Evolutionary conservation across 2,113 vertebrate genomes (phyloP), one percentile per base, ranked within the genome.

Genomic region (Balaeniceps rex): DNA sequence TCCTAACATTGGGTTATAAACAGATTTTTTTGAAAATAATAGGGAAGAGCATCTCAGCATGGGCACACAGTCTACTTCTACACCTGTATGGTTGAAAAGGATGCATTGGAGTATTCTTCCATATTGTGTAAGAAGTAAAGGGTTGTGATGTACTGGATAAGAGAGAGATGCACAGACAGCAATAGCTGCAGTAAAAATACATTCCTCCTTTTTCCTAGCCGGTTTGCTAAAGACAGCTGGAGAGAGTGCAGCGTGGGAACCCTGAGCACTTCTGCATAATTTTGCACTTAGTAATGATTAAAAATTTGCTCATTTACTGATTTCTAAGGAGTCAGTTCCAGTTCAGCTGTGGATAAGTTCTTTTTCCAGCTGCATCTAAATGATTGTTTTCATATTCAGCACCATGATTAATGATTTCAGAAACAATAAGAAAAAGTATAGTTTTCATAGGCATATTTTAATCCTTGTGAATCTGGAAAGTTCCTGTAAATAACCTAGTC

Each of bases 341-440:
- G 71, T 92, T 96, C 96, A 96, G 90, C 96, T 94, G 90, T 78
- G 38, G 44, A 47, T 36, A 93, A 91, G 38, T 87, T 87, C 47
- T 94, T 94, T 95, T 90, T 78, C 79, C 96, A 97, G 96, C 94
- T 96, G 94, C 94, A 76, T 78, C 84, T 88, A 94, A 97, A 96
- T 97, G 2, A 90, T 68, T 90, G 91, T 96, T 96, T 97, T 97
- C 85, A 83, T 82, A 65, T 71, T 91, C 61, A 65, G 34, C 69
- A 82, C 79, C 52, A 81, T 96, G 78, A 93, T 95, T 97, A 96
- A 91, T 71, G 49, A 91, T 86, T 94, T 95, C 84, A 91, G 51
- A 81, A 94, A 81, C 54, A 92, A 82, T 80, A 80, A 86, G 69
- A 74, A 88, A 91, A 95, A 90, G 34, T 83, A 93, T 28, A 63